phyloP scores from a whole-genome alignment of 2,797 vertebrate genomes.

The Danio choprae region DNA sequence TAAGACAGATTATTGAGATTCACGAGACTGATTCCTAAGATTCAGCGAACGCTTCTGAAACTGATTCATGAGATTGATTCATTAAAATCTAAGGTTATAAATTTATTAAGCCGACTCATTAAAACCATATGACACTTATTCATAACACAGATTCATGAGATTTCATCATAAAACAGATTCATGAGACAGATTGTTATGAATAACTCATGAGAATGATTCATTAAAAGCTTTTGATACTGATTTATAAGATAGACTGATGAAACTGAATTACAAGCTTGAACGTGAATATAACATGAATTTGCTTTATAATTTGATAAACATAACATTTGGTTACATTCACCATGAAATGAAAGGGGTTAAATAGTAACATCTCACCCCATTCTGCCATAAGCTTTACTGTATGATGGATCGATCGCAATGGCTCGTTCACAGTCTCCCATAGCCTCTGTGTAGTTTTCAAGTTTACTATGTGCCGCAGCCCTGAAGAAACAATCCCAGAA shows the following conservation, averaged over 20 bases:
- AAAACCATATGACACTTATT: neutral
- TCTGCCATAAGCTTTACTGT: slow-evolving; percentile 97
- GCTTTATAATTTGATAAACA: too few species aligned
- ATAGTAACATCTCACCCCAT: slow-evolving; percentile 87
- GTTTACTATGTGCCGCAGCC: slow-evolving; percentile 95
- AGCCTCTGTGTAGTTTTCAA: slow-evolving; percentile 91
- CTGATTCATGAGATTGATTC: neutral
- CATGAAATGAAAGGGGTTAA: too few species aligned
- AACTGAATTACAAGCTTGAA: too few species aligned
- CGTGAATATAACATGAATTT: too few species aligned
- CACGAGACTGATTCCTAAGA: neutral
- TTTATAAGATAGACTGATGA: neutral
- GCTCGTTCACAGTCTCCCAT: slow-evolving; percentile 93
- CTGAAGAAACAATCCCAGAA: slow-evolving; percentile 68
- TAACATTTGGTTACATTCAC: too few species aligned
- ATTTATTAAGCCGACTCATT: neutral
- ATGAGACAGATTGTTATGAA: too few species aligned
- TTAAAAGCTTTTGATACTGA: too few species aligned
- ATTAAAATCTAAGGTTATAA: too few species aligned
- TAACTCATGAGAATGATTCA: too few species aligned
- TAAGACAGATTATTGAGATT: too few species aligned
- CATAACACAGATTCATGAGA: neutral
- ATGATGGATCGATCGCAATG: slow-evolving; percentile 91
- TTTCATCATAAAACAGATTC: neutral
- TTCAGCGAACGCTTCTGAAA: too few species aligned